Base-by-base conservation (phyloP, 35 echinoderm and acorn worm genomes). In the Diadema setosum region DNA sequence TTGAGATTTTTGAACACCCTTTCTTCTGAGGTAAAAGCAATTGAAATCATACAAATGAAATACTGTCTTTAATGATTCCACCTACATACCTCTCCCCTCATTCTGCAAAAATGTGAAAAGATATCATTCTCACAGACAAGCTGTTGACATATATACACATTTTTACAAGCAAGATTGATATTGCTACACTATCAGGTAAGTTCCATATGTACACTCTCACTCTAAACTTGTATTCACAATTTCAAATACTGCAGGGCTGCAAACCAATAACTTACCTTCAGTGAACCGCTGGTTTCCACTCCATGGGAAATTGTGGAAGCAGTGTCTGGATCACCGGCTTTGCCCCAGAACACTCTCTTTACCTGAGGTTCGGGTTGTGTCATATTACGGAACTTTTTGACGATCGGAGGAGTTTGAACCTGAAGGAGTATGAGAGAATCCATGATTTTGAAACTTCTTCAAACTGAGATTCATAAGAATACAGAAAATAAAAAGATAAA, bases 301-400 rank as follows among this genome's bases (percentile, higher is more conserved):
- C 96, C 96, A 75, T 98, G 96, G 6, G 55, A 82, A 35, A 94
- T 48, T 3, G 91, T 81, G n/a, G 92, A 91, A 30, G 96, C 96
- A 45, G 92, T 42, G 43, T 98, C 89, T 43, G 92, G 92, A 83
- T 98, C 96, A 39, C 55, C 26, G 36, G 96, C 96, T 56, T 89
- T 89, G 7, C 96, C 96, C 81, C 94, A 94, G 74, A 98, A 98
- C 16, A 98, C 92, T 65, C 96, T 82, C 43, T 74, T 46, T 2
- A 84, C 92, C 76, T 94, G 89, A 20, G 96, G 92, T 65, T 98
- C 96, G 18, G 92, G 81, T 33, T 94, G 92, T 5, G 89, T 94
- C 41, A 89, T 94, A 80, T 98, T 98, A 3, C 89, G 89, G 75
- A 98, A 98, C 58, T 98, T 98, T 42, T 98, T 98, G 40, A 98